A percentile compares a stretch with the other conserved stretches of the same genome.
Evolutionary conservation across 2,888 invertebrate genomes (phyloP).

Genomic region (Drosophila incognita): DNA sequence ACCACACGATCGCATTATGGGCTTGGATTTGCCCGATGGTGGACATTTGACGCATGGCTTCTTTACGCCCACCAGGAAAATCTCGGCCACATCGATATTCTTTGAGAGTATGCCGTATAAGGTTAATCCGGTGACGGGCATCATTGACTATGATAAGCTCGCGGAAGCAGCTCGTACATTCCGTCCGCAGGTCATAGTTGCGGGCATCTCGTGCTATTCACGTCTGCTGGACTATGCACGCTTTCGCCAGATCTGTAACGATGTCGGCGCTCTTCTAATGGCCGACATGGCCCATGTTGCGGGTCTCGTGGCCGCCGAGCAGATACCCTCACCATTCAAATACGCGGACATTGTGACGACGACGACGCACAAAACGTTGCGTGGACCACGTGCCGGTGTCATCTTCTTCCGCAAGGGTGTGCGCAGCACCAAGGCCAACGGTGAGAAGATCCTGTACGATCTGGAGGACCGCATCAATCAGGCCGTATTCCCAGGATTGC

Average conservation of each 20-base stretch:
- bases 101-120: constrained; percentile 99
- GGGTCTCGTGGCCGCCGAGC: constrained; percentile 95
- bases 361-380: constrained; percentile 97
- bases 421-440: constrained; percentile 91
- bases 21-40: constrained; percentile 97
- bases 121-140: constrained; percentile 92
- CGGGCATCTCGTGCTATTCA: constrained; percentile 97
- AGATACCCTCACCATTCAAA: constrained; percentile 95
- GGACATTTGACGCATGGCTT: constrained; percentile 98
- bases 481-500: constrained; percentile 89
- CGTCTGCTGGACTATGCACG: constrained; percentile 95
- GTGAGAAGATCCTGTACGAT: constrained; percentile 94
- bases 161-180: constrained; percentile 93
- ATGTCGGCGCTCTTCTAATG: constrained; percentile 93
- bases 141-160: constrained; percentile 96
- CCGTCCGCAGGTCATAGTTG: constrained; percentile 96
- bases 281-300: constrained; percentile 99
- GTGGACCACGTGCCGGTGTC: constrained; percentile 94
- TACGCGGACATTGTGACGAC: constrained; percentile 96
- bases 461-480: constrained; percentile 94
- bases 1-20: constrained; percentile 98
- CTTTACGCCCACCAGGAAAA: constrained; percentile 94
- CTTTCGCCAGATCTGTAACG: constrained; percentile 93
- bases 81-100: constrained; percentile 98
- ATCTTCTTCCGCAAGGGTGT: constrained; percentile 97